A percentile compares a stretch with the other conserved stretches of the same genome.
These are phyloP conservation scores for honey bee (Apis mellifera) DNA, from an alignment of 1,140 invertebrate species.

Conservation along the genomic window DNA sequence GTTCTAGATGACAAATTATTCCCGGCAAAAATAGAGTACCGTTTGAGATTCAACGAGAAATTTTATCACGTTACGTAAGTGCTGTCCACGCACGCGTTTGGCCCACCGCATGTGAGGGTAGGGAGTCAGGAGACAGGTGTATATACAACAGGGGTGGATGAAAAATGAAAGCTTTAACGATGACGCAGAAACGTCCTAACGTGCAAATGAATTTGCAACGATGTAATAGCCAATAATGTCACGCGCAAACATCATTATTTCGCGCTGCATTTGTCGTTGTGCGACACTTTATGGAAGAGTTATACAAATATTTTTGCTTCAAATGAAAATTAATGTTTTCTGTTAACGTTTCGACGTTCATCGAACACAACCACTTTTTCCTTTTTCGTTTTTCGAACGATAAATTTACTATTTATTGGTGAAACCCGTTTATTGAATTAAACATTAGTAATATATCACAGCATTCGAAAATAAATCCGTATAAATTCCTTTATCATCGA, in stretches of 20 bases:
- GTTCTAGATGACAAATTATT: conserved; percentile 63
- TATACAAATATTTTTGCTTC: conserved; percentile 37
- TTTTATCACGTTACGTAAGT: conserved; percentile 56
- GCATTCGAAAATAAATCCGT: background rate
- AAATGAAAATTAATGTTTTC: conserved; percentile 45
- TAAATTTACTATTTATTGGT: background rate
- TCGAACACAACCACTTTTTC: background rate
- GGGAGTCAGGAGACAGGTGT: background rate
- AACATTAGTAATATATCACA: background rate
- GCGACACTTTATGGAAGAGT: conserved; percentile 24
- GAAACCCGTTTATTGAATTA: conserved; percentile 1
- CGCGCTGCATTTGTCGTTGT: conserved; percentile 36
- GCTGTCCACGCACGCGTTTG: background rate
- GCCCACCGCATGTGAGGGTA: background rate
- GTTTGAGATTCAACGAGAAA: conserved; percentile 57
- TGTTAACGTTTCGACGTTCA: background rate
- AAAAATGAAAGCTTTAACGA: conserved; percentile 44
- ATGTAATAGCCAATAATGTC: conserved; percentile 35
- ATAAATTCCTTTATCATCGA: background rate
- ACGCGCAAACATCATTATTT: conserved; percentile 43
- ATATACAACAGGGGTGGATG: conserved; percentile 1
- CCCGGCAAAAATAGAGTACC: conserved; percentile 57
- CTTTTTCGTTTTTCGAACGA: background rate
- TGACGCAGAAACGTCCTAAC: conserved; percentile 41
- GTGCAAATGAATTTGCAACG: conserved; percentile 43